Conservation (phyloP, 2,888 invertebrate species). For the Craniophora ligustri region DNA sequence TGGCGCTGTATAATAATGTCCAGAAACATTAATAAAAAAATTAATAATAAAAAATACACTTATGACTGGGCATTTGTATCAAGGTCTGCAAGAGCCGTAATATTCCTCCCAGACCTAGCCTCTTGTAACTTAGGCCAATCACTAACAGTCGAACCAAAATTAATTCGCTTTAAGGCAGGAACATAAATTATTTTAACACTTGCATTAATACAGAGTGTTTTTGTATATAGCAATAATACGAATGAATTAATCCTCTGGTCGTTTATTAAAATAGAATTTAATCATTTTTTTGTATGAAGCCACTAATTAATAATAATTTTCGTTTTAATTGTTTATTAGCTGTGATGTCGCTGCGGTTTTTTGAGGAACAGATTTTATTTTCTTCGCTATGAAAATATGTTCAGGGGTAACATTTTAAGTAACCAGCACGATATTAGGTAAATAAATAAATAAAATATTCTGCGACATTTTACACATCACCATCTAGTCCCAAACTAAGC, state of each 20-base stretch:
- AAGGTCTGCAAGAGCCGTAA: not conserved
- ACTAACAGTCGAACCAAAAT: conserved; percentile 53
- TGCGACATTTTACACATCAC: too few species aligned
- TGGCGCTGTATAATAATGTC: too few species aligned
- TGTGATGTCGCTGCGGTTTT: too few species aligned
- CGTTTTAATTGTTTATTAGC: not conserved
- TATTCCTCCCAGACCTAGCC: too few species aligned
- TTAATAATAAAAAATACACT: not conserved
- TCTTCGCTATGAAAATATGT: too few species aligned
- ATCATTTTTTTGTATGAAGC: not conserved
- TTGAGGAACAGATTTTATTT: too few species aligned
- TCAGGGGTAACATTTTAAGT: too few species aligned
- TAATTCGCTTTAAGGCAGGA: conserved; percentile 64
- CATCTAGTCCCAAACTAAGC: too few species aligned
- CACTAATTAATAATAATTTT: not conserved
- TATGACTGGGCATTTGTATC: not conserved
- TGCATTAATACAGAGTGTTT: conserved; percentile 34
- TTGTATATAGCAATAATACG: conserved; percentile 9
- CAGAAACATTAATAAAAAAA: too few species aligned
- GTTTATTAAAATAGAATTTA: conserved; percentile 20
- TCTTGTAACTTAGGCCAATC: conserved; percentile 16
- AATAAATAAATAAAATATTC: too few species aligned
- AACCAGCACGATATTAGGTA: too few species aligned
- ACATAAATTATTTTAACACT: conserved; percentile 60
- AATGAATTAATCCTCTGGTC: conserved; percentile 22